A percentile compares a stretch with the other conserved stretches of the same genome.
phyloP scores from a whole-genome alignment of 2,797 vertebrate genomes.

The Amblyraja radiata region DNA sequence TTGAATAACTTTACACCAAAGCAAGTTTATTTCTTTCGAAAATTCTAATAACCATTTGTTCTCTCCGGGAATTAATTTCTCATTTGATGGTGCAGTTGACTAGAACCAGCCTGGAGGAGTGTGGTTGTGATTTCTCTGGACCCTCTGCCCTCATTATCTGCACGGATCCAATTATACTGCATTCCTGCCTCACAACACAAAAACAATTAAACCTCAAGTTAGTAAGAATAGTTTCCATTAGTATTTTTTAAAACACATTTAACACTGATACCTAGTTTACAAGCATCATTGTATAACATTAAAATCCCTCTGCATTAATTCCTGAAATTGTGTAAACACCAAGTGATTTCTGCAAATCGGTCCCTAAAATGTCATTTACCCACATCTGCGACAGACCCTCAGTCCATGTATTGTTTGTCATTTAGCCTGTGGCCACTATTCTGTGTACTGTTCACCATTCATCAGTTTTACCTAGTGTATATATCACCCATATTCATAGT shows the following conservation, averaged over 20 bases:
- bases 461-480: too few relatives aligned
- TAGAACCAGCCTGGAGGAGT: conserved; percentile 27
- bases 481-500: too few relatives aligned
- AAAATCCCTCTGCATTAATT: not conserved
- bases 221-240: not conserved
- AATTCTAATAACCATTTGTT: not conserved
- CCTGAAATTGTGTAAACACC: not conserved
- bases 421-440: too few relatives aligned
- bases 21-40: not conserved
- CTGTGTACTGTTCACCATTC: too few relatives aligned
- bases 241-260: not conserved
- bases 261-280: not conserved
- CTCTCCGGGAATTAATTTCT: conserved; percentile 7
- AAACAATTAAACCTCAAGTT: not conserved
- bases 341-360: not conserved
- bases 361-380: too few relatives aligned
- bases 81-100: not conserved
- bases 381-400: too few relatives aligned
- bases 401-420: too few relatives aligned
- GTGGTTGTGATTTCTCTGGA: not conserved
- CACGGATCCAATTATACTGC: conserved; percentile 9
- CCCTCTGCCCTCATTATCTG: conserved; percentile 3
- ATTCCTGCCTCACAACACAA: not conserved
- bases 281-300: not conserved
- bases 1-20: not conserved